Evolutionary conservation across 2,888 invertebrate species (phyloP).

Genomic region (Drosophila flavopinicola): DNA sequence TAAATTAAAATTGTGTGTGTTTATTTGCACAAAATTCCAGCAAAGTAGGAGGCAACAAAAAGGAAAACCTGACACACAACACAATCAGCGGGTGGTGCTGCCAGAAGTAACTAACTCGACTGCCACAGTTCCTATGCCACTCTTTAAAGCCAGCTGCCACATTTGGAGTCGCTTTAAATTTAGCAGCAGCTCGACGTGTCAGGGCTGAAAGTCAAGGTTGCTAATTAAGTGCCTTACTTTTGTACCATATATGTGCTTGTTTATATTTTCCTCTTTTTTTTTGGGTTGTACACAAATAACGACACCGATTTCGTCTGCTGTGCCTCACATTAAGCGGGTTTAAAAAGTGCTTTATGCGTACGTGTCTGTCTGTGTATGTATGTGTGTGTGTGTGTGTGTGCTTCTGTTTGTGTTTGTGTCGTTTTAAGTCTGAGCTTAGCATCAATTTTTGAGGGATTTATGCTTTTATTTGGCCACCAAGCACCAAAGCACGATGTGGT

Average conservation of each 20-base stretch:
- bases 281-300: conserved; percentile 38
- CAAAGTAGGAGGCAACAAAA: conserved; percentile 36
- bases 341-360: conserved; percentile 52
- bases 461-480: conserved; percentile 53
- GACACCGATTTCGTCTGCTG: conserved; percentile 52
- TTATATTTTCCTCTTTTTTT: conserved; percentile 4
- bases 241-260: conserved; percentile 4
- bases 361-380: conserved; percentile 30
- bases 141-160: conserved; percentile 34
- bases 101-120: conserved; percentile 10
- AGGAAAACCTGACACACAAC: conserved; percentile 41
- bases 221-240: conserved; percentile 68
- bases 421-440: conserved; percentile 68
- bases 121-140: conserved; percentile 9
- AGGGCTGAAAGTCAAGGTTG: conserved; percentile 71
- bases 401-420: conserved; percentile 46
- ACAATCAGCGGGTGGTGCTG: conserved; percentile 11
- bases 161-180: conserved; percentile 27
- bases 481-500: conserved; percentile 35
- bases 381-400: conserved; percentile 18
- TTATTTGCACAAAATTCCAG: conserved; percentile 70
- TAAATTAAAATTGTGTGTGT: conserved; percentile 78
- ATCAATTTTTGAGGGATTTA: conserved; percentile 75
- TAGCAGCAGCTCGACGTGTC: conserved; percentile 20
- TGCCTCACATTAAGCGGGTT: conserved; percentile 53